Conservation (phyloP, 2,113 vertebrate species). For the Thalassarche chlororhynchos region DNA sequence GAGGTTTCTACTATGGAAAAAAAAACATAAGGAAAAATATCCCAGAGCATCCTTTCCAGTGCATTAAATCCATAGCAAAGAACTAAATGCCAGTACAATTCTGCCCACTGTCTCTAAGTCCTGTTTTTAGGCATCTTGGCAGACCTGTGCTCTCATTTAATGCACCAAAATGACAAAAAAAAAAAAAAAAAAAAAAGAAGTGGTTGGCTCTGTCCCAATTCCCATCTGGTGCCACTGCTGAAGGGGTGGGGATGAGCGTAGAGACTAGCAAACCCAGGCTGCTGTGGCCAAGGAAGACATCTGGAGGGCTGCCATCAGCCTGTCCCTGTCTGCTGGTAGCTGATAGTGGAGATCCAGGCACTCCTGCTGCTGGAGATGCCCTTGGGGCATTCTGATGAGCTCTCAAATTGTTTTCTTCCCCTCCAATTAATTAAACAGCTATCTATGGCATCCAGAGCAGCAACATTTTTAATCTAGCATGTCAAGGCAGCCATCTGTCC, state of each 20-base stretch:
- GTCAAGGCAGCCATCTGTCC: neutral
- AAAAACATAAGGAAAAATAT: neutral
- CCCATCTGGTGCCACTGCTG: neutral
- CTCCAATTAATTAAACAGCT: neutral
- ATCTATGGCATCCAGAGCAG: neutral
- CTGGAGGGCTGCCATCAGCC: neutral
- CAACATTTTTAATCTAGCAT: neutral
- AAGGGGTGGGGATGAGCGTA: accelerated
- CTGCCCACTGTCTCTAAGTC: neutral
- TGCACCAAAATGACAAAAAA: neutral
- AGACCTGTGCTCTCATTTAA: neutral
- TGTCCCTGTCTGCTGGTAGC: neutral
- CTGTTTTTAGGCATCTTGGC: neutral
- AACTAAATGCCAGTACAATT: too few species aligned
- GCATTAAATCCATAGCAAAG: neutral
- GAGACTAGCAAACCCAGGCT: neutral
- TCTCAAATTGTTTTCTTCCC: neutral
- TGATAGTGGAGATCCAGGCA: neutral
- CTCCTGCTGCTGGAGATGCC: neutral
- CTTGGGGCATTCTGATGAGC: neutral
- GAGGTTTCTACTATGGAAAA: neutral
- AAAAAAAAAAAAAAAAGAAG: neutral
- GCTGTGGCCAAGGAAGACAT: neutral
- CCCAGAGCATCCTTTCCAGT: neutral
- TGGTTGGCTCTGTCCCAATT: neutral